These are phyloP conservation scores for Eustalomyia histrio DNA, from an alignment of 2,888 invertebrate species.

Conservation along the genomic window DNA sequence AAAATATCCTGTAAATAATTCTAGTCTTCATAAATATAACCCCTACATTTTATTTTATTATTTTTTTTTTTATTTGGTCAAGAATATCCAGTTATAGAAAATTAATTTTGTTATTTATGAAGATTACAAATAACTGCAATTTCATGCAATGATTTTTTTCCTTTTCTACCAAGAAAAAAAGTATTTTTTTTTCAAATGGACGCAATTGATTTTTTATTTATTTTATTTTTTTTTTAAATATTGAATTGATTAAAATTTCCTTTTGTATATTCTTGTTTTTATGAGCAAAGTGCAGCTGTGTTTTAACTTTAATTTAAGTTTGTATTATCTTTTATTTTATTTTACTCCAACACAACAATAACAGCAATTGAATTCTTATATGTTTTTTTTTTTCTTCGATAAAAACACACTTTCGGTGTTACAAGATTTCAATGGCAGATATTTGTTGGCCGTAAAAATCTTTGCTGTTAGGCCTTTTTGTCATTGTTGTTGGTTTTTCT, in stretches of 20 bases:
- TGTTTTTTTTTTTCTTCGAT: background rate
- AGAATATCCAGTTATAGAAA: background rate
- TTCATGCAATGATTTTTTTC: background rate
- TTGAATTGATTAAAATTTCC: constrained; percentile 62
- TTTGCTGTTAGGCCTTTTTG: constrained; percentile 43
- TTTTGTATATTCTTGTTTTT: constrained; percentile 42
- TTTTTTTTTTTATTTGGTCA: background rate
- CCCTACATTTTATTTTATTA: too few species aligned
- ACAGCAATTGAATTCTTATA: constrained; percentile 27
- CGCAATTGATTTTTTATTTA: constrained; percentile 50
- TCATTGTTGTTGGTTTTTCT: too few species aligned
- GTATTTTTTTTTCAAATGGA: constrained; percentile 31
- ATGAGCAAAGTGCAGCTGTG: constrained; percentile 63
- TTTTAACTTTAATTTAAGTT: constrained; percentile 60
- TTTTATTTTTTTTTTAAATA: constrained; percentile 52
- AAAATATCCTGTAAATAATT: too few species aligned
- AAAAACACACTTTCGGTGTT: background rate
- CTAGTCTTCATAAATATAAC: too few species aligned
- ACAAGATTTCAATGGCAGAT: constrained; percentile 25
- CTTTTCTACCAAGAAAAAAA: background rate
- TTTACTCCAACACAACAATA: constrained; percentile 6
- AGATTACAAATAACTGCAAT: constrained; percentile 25
- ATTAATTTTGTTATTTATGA: constrained; percentile 48
- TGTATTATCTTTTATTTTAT: constrained; percentile 14
- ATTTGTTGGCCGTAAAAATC: constrained; percentile 55